phyloP scores from a whole-genome alignment of 2,797 vertebrate species.

The Hafferia zeledoni region DNA sequence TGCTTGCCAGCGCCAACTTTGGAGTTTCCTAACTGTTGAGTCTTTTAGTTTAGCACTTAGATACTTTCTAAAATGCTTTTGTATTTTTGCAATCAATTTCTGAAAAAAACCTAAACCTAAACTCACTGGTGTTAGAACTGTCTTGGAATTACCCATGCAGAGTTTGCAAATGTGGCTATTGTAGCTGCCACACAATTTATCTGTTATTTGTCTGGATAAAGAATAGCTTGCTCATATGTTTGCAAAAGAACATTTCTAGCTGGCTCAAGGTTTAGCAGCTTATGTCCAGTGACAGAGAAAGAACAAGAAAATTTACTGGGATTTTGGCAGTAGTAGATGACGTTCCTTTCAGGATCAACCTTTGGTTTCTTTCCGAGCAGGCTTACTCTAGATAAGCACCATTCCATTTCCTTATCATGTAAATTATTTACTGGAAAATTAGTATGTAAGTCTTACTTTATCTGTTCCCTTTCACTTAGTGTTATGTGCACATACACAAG shows the following conservation, averaged over 20 bases:
- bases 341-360: not conserved
- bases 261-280: constrained; percentile 19
- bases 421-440: not conserved
- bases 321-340: not conserved
- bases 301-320: not conserved
- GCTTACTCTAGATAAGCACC: not conserved
- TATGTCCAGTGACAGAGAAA: not conserved
- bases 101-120: not conserved
- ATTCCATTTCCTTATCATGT: not conserved
- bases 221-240: not conserved
- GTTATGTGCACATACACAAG: not conserved
- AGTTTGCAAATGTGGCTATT: not conserved
- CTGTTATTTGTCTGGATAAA: not conserved
- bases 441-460: not conserved
- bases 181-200: not conserved
- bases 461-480: not conserved
- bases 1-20: not conserved
- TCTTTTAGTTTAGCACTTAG: not conserved
- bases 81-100: not conserved
- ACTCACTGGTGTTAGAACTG: not conserved
- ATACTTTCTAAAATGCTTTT: not conserved
- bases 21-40: not conserved
- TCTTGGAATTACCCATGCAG: not conserved
- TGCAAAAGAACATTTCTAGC: not conserved
- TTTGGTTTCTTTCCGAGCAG: constrained; percentile 4